Conservation (phyloP, 2,797 vertebrate genomes). For the Gallinago solitaria region DNA sequence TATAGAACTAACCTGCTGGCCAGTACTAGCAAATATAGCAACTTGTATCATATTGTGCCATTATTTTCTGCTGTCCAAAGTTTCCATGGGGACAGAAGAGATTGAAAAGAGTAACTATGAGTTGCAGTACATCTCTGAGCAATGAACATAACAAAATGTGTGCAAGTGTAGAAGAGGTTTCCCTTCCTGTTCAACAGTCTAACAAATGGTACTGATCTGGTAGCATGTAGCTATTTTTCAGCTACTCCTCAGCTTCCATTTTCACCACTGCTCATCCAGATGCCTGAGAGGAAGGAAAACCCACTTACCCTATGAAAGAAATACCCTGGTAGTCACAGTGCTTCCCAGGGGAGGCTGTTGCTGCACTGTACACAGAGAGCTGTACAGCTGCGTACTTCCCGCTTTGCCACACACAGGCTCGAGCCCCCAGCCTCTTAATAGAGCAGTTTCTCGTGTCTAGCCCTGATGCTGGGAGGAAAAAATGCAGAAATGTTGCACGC, state of each 20-base stretch:
- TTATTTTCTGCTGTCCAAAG: background rate
- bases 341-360: background rate
- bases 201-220: background rate
- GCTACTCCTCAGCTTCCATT: background rate
- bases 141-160: background rate
- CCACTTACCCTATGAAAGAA: background rate
- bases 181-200: background rate
- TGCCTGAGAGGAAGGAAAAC: background rate
- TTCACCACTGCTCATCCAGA: background rate
- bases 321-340: background rate
- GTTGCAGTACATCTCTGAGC: background rate
- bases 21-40: background rate
- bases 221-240: background rate
- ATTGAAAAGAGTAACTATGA: background rate
- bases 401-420: background rate
- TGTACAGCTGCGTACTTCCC: background rate
- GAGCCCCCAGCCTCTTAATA: background rate
- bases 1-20: background rate
- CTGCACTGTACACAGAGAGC: background rate
- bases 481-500: background rate
- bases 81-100: background rate
- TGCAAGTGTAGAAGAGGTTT: background rate
- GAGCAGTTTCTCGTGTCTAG: background rate
- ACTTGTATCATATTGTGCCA: background rate
- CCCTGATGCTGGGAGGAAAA: background rate